Evolutionary conservation across 92 coral and sea anemone genomes (phyloP).

Genomic region (Epizoanthus scotinus): DNA sequence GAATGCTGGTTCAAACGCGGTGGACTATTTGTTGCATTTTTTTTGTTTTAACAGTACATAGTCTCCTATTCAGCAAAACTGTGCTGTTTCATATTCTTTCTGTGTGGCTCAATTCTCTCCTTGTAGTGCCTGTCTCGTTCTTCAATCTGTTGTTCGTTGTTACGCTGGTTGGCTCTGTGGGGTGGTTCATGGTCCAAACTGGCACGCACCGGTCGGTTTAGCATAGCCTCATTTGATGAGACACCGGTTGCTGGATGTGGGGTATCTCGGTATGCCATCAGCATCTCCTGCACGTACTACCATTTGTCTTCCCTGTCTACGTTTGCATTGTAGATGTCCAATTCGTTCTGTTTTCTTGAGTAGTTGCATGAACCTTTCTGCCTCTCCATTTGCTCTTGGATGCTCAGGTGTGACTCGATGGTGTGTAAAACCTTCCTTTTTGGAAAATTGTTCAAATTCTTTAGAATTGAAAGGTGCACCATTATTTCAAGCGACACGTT

Average conservation of each 20-base stretch:
- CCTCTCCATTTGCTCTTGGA: not conserved
- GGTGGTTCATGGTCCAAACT: not conserved
- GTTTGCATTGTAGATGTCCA: slow-evolving; percentile 37
- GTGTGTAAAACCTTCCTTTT: no score
- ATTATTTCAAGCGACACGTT: no score
- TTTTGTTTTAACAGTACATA: slow-evolving; percentile 38
- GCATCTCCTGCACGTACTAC: no score
- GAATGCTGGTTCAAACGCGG: slow-evolving; percentile 45
- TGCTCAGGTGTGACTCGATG: no score
- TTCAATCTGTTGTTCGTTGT: slow-evolving; percentile 14
- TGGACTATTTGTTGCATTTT: slow-evolving; percentile 42
- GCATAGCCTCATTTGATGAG: no score
- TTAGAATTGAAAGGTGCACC: no score
- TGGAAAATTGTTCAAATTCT: no score
- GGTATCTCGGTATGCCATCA: no score
- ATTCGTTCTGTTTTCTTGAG: slow-evolving; percentile 52
- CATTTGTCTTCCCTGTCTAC: no score
- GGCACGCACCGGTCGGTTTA: no score
- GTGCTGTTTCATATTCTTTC: slow-evolving; percentile 37
- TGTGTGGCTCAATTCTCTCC: slow-evolving; percentile 20
- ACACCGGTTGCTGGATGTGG: no score
- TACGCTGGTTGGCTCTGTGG: not conserved
- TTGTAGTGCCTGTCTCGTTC: slow-evolving; percentile 35
- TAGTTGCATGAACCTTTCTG: slow-evolving; percentile 41
- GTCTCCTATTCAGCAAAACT: slow-evolving; percentile 18